Evolutionary conservation across 1,140 invertebrate species (phyloP).

Genomic region (Whitmania pigra): DNA sequence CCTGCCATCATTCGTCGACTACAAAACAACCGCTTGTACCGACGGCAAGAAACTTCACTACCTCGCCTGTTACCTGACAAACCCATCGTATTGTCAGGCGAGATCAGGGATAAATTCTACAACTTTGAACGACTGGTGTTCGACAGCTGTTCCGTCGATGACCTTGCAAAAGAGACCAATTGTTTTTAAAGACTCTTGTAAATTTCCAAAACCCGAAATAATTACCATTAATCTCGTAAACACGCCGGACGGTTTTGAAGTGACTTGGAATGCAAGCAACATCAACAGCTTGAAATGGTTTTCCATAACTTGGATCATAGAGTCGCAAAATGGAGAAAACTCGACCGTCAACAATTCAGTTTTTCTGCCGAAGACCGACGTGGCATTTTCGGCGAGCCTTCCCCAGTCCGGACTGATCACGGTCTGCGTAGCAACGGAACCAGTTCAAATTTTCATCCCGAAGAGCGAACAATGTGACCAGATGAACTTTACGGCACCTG

Average conservation of each 20-base stretch:
- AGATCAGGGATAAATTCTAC: not conserved
- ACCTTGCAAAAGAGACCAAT: not conserved
- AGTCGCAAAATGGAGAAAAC: not conserved
- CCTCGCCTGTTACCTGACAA: not conserved
- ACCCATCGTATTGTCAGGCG: not conserved
- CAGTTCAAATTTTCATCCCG: not conserved
- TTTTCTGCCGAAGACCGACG: no score
- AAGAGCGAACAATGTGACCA: not conserved
- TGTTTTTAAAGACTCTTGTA: not conserved
- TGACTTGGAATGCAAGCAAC: not conserved
- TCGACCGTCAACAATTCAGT: no score
- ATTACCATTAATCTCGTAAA: not conserved
- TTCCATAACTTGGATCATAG: not conserved
- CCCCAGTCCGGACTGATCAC: not conserved
- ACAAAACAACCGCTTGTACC: not conserved
- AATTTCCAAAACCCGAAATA: not conserved
- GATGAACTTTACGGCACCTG: not conserved
- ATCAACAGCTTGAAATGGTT: conserved; percentile 6
- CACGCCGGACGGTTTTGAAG: not conserved
- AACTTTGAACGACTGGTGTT: not conserved
- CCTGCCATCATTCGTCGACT: not conserved
- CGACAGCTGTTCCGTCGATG: not conserved
- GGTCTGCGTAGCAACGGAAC: not conserved
- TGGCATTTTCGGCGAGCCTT: not conserved
- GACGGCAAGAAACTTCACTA: not conserved